A percentile compares a stretch with the other conserved stretches of the same genome.
Conservation (phyloP, 2,888 invertebrate genomes). For the Thereva nobilitata region DNA sequence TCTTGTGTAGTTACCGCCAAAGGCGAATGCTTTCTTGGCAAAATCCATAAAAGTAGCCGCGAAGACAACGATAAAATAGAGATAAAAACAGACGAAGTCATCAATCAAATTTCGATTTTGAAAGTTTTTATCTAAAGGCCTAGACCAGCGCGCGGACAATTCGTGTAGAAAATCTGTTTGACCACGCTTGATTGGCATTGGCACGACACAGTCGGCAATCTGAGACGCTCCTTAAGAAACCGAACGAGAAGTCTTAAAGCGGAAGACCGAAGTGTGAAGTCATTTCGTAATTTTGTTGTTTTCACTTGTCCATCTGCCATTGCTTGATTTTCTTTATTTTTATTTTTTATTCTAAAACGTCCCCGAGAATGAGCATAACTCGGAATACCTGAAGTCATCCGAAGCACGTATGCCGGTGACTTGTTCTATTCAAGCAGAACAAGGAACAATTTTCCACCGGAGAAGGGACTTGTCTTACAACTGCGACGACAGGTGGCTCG, state of each 20-base stretch:
- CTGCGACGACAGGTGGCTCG: constrained; percentile 53
- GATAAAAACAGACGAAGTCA: constrained; percentile 38
- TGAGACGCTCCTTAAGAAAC: no score
- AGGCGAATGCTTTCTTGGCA: neutral
- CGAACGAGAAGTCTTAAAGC: neutral
- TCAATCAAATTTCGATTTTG: constrained; percentile 38
- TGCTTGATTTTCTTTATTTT: constrained; percentile 4
- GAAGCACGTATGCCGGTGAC: no score
- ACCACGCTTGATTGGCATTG: constrained; percentile 1
- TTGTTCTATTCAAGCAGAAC: no score
- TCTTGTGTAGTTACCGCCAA: neutral
- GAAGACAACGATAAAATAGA: constrained; percentile 18
- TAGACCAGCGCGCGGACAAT: neutral
- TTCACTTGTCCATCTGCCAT: constrained; percentile 24
- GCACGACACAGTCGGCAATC: no score
- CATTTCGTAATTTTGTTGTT: neutral
- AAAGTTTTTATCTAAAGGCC: neutral
- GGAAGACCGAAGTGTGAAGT: constrained; percentile 11
- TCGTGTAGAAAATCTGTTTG: neutral
- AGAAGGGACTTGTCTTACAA: constrained; percentile 38
- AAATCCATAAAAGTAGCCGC: constrained; percentile 13
- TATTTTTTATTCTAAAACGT: neutral
- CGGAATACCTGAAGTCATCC: no score
- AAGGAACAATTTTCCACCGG: constrained; percentile 16
- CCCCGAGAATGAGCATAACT: no score